phyloP scores from a whole-genome alignment of 2,113 vertebrate species.

The Antechinus flavipes region DNA sequence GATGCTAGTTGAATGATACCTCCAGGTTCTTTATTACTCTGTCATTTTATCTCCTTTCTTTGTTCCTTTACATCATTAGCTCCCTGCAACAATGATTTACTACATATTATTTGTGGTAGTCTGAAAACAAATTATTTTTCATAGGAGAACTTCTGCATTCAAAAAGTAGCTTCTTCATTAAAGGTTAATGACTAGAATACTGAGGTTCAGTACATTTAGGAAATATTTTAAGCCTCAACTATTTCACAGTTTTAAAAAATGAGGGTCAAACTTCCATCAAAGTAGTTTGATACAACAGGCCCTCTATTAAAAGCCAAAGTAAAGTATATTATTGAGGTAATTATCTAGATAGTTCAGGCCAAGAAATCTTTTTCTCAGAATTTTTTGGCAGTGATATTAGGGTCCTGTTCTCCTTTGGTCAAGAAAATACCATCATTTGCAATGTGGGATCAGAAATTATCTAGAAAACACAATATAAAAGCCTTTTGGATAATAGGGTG shows the following conservation, averaged over 20 bases:
- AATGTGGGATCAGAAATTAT: background rate
- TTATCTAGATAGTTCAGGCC: background rate
- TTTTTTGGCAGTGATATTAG: background rate
- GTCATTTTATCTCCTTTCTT: constrained; percentile 75
- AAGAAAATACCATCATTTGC: background rate
- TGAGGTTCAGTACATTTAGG: background rate
- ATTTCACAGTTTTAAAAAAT: background rate
- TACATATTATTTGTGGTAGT: background rate
- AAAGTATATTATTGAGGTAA: background rate
- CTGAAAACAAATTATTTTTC: background rate
- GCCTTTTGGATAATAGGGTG: background rate
- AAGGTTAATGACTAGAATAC: background rate
- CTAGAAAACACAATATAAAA: background rate
- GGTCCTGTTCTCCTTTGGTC: background rate
- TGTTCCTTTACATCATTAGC: constrained; percentile 56
- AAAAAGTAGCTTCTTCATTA: background rate
- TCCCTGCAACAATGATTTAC: background rate
- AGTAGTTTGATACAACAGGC: background rate
- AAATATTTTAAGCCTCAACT: background rate
- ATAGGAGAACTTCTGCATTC: background rate
- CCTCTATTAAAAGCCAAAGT: background rate
- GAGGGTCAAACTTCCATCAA: background rate
- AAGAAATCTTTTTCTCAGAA: background rate
- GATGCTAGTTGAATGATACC: background rate
- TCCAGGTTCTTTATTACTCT: background rate